Conservation (phyloP, 2,888 invertebrate genomes). For the Apocheima hispidaria region DNA sequence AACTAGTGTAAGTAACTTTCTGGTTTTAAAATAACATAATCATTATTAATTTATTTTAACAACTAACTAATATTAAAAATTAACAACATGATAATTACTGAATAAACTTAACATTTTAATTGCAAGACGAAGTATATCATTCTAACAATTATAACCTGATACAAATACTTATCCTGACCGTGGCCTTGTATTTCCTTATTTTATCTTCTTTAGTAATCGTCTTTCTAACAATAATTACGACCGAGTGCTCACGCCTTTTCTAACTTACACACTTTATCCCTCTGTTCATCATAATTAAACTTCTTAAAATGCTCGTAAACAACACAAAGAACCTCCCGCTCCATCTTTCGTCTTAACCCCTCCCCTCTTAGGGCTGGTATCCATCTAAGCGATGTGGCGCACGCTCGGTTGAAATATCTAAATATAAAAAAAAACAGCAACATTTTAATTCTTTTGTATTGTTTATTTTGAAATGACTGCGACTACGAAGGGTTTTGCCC, state of each 20-base stretch:
- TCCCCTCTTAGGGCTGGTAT: background rate
- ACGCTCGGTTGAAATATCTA: background rate
- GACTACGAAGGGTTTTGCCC: background rate
- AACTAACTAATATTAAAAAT: too few species aligned
- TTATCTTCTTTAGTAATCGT: background rate
- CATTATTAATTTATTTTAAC: too few species aligned
- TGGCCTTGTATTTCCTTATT: background rate
- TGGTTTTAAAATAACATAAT: too few species aligned
- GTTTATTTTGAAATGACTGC: background rate
- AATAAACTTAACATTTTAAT: too few species aligned
- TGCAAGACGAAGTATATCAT: too few species aligned
- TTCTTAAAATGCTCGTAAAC: conserved; percentile 46
- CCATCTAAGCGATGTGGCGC: background rate
- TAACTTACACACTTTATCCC: conserved; percentile 20
- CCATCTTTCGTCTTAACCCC: background rate
- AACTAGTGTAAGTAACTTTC: too few species aligned
- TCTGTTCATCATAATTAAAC: conserved; percentile 41
- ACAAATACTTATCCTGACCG: too few species aligned
- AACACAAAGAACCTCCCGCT: conserved; percentile 37
- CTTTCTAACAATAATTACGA: conserved; percentile 10
- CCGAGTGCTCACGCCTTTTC: conserved; percentile 11
- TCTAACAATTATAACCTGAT: too few species aligned
- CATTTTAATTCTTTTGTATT: background rate
- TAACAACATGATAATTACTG: too few species aligned
- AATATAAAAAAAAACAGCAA: background rate